Conservation (phyloP, 2,888 invertebrate species). For the Alentia gelatinosa region DNA sequence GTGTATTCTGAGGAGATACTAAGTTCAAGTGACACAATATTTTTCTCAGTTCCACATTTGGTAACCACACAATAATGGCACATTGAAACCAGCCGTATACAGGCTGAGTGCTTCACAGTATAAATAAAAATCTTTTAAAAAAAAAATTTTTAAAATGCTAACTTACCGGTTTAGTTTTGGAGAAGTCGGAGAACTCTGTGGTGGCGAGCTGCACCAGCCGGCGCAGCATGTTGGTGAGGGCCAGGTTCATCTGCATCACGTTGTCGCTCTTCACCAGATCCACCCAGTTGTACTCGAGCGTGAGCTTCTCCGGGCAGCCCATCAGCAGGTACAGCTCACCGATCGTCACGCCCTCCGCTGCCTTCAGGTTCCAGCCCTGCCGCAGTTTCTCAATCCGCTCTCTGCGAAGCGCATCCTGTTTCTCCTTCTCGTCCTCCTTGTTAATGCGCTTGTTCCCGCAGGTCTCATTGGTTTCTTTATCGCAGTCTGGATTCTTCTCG, state of each 20-base stretch:
- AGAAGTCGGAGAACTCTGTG: slow-evolving; percentile 74
- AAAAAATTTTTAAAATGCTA: no score
- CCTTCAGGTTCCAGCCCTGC: slow-evolving; percentile 89
- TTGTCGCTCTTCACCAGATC: slow-evolving; percentile 58
- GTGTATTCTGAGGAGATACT: no score
- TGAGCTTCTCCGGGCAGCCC: slow-evolving; percentile 79
- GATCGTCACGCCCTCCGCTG: slow-evolving; percentile 90
- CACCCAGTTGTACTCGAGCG: slow-evolving; percentile 81
- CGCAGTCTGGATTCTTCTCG: not conserved
- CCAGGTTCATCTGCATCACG: slow-evolving; percentile 40
- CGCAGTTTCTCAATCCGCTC: slow-evolving; percentile 54
- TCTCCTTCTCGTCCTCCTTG: not conserved
- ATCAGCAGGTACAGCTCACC: slow-evolving; percentile 94
- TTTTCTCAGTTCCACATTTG: no score
- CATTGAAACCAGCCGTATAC: no score
- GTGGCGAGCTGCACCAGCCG: slow-evolving; percentile 76
- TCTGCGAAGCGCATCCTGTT: not conserved
- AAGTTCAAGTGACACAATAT: no score
- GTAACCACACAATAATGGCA: no score
- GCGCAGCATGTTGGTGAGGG: slow-evolving; percentile 73
- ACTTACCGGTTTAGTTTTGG: slow-evolving; percentile 54
- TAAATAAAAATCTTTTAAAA: no score
- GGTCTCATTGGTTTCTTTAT: not conserved
- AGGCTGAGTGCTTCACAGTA: no score
- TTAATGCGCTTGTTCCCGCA: not conserved